Percentiles rank a stretch among this genome's conserved stretches.
These are phyloP conservation scores for Muscidifurax raptorellus DNA, from an alignment of 1,140 invertebrate genomes.

Conservation along the genomic window DNA sequence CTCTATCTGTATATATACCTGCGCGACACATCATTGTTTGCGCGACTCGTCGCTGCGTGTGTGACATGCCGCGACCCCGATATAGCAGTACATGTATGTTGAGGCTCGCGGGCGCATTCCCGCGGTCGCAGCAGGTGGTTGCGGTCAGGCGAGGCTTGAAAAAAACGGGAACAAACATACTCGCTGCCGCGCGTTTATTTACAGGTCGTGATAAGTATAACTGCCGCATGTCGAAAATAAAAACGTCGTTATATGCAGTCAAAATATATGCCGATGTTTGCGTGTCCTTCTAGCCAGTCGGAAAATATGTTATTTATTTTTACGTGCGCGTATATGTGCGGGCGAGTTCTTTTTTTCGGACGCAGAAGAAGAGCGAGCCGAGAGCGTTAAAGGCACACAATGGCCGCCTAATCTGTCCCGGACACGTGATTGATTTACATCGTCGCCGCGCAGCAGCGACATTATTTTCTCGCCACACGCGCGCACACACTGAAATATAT, in stretches of 20 bases:
- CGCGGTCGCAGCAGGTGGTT: conserved; percentile 48
- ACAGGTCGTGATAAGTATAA: conserved; percentile 22
- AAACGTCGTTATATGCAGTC: conserved; percentile 52
- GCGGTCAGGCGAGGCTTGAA: conserved; percentile 37
- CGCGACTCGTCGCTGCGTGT: background rate
- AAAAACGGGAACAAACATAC: conserved; percentile 41
- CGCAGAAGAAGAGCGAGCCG: conserved; percentile 28
- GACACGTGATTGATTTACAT: conserved; percentile 70
- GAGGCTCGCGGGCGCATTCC: conserved; percentile 32
- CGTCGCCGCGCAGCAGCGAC: conserved; percentile 62
- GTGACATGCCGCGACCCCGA: conserved; percentile 38
- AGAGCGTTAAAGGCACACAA: conserved; percentile 29
- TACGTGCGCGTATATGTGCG: background rate
- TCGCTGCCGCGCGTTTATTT: background rate
- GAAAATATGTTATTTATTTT: background rate
- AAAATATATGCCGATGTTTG: background rate
- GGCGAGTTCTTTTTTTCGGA: background rate
- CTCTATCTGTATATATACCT: background rate
- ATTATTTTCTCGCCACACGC: conserved; percentile 52
- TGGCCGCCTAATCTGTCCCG: conserved; percentile 41
- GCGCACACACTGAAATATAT: conserved; percentile 16
- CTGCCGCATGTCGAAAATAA: conserved; percentile 41
- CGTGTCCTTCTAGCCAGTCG: background rate
- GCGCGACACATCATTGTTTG: conserved; percentile 41
- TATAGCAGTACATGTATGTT: conserved; percentile 55